Percentiles rank a stretch among this genome's conserved stretches.
Conservation (phyloP, 2,113 vertebrate genomes). For the Drymodes brunneopygia region DNA sequence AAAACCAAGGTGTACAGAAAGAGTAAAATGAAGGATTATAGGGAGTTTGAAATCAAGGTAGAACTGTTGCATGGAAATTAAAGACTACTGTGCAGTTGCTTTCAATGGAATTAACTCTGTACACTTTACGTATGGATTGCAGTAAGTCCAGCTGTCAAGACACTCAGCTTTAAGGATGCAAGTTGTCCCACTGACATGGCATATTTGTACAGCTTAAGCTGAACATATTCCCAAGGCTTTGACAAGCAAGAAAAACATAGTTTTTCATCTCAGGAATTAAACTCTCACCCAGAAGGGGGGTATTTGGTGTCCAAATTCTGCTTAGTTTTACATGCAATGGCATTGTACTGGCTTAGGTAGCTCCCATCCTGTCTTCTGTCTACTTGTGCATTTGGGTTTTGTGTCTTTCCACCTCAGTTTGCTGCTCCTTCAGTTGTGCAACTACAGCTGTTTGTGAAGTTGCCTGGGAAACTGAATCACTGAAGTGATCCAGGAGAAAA, state of each 20-base stretch:
- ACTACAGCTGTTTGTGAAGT: background rate
- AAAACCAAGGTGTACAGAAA: background rate
- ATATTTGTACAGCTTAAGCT: background rate
- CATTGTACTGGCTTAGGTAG: background rate
- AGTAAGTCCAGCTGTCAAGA: background rate
- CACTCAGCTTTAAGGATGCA: background rate
- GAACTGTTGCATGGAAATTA: background rate
- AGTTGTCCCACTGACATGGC: background rate
- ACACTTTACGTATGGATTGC: background rate
- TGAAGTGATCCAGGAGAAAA: background rate
- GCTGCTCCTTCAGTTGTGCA: background rate
- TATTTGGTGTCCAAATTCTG: background rate
- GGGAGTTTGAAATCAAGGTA: background rate
- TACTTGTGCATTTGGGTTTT: rapidly evolving
- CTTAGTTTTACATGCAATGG: background rate
- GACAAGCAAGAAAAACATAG: background rate
- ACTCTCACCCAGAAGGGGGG: background rate
- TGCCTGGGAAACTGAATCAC: background rate
- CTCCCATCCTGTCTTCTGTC: background rate
- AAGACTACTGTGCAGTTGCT: background rate
- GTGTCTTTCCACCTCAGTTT: background rate
- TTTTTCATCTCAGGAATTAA: background rate
- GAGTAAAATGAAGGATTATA: background rate
- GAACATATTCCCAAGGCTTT: background rate
- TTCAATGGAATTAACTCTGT: background rate